Evolutionary conservation across 2,888 invertebrate genomes (phyloP), one percentile per base, ranked within the genome.

Genomic region (Corbicula japonica): DNA sequence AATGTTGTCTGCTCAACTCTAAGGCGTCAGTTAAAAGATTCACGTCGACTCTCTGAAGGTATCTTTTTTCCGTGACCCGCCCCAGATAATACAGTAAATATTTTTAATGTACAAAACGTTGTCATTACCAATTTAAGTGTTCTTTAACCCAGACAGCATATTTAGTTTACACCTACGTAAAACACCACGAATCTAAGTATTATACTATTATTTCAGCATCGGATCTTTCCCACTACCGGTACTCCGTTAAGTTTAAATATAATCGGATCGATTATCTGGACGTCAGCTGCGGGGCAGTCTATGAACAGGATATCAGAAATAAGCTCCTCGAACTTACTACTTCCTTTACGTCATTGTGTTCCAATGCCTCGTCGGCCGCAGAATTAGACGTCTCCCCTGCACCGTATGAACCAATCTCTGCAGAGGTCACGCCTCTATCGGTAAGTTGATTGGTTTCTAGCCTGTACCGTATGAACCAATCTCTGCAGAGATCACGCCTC

Each of bases 261-360:
- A 28, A 48, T 18, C 15, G 60, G 12, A 12, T 23, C 4, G 23
- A 12, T 1, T 30, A 26, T 10, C 52, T 54, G 10, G 35, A 58
- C 21, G 52, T 28, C 12, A 48, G 48, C 15, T 81, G 80, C 74
- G 74, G 35, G 18, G 65, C 48, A 18, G 26, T 61, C 10, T 81
- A 81, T 41, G 52, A 70, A 21, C 0, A 41, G 5, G 60, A 70
- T 28, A 70, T 81, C 8, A 21, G 58, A 18, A 32, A 65, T 26
- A 44, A 73, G 23, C 60, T 73, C 2, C 46, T 76, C 6, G 60
- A 69, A 18, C 44, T 80, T 65, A 76, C 73, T 0, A 76, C 69
- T 52, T 58, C 63, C 44, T 76, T 80, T 15, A 76, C 72, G 26
- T 30, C 15, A 23, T 30, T 76, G 23, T 80, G 80, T 66, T 34